These are phyloP conservation scores for Cairina moschata DNA, from an alignment of 2,113 vertebrate species.

Conservation along the genomic window DNA sequence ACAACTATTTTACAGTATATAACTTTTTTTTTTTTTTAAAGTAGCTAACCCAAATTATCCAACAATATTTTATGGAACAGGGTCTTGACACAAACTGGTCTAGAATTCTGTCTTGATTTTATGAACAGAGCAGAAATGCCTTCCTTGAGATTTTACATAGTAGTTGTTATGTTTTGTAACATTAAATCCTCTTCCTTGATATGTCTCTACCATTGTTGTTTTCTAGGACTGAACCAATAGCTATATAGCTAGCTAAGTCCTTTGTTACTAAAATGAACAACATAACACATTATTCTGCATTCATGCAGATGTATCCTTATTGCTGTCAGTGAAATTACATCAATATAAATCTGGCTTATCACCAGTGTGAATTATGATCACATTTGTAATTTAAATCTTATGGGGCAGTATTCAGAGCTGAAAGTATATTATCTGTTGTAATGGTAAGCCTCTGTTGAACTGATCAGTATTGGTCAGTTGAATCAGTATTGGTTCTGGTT, in stretches of 20 bases:
- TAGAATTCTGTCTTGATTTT: background rate
- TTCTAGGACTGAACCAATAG: background rate
- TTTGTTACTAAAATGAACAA: background rate
- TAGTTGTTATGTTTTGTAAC: background rate
- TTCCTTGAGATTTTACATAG: background rate
- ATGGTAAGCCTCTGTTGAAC: background rate
- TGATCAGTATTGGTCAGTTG: background rate
- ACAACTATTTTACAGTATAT: background rate
- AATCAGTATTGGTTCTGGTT: background rate
- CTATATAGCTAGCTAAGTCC: background rate
- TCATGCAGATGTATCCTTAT: background rate
- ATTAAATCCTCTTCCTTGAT: background rate
- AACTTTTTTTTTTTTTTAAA: background rate
- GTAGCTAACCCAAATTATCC: background rate
- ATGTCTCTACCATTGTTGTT: background rate
- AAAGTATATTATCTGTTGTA: background rate
- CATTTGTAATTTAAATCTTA: background rate
- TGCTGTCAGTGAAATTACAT: background rate
- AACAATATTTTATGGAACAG: background rate
- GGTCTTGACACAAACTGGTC: background rate
- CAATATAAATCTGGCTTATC: background rate
- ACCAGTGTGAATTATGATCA: background rate
- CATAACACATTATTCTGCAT: background rate
- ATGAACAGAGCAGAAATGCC: background rate
- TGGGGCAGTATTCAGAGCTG: background rate